Evolutionary conservation across 2,797 vertebrate genomes (phyloP), one percentile per base, ranked within the genome.

Genomic region (Odontamblyopus lacepedii): DNA sequence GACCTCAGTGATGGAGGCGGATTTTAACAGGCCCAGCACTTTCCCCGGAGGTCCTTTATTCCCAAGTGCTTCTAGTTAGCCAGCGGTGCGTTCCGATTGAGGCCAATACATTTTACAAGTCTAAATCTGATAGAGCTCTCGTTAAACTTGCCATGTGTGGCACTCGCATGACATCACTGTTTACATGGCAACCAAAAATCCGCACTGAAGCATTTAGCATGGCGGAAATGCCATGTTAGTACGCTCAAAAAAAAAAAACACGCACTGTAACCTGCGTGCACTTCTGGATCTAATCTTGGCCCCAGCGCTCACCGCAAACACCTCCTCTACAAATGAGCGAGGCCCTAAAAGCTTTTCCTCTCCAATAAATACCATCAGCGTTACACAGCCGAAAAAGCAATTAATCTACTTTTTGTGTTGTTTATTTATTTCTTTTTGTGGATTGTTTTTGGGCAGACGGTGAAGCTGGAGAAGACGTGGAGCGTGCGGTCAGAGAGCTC

Each of bases 401-500:
- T 66, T 29, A 66, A 69, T 48, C 63, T 48, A 4, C 56, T 71
- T 78, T 70, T 6, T 53, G 73, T n/a, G 9, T 8, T 2, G 2
- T 59, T 69, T 67, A 18, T 4, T 51, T n/a, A 23, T 64, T 35
- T 68, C 30, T 74, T 67, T 29, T 63, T 29, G 35, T 27, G 35
- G 35, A 9, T 38, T 38, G 8, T 7, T 38, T 8, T 30, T 63
- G 65, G 6, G 19, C 87, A 99, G 98, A 94, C 95, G 5, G 91
- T 94, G 84, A 96, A 96, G 79, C 91, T 95, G 83, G 96, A 98
- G 93, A 96, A 89, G 87, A 95, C 90, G n/a, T 98, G 97, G 98
- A 90, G 94, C 1, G 89, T 98, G 73, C 95, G 88, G 30, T 93
- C 95, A 0, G 95, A 95, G 72, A 93, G 96, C 86, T 75, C 75